Evolutionary conservation across 2,888 invertebrate species (phyloP).

Genomic region (Amphipoea oculea): DNA sequence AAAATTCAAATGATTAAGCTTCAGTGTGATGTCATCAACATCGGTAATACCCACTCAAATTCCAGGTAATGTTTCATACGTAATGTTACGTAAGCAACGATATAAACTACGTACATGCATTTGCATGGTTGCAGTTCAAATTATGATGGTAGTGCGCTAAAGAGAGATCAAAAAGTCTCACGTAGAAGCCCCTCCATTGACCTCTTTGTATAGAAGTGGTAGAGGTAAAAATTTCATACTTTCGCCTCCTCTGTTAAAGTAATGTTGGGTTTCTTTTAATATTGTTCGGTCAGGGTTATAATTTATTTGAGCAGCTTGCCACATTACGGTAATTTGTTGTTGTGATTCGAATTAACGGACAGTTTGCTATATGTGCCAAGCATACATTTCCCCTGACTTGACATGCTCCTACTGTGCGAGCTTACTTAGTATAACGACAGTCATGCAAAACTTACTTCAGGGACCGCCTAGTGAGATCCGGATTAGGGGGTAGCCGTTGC

Average conservation of each 20-base stretch:
- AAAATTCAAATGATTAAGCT: conserved; percentile 48
- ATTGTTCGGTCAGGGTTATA: background rate
- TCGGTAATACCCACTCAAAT: conserved; percentile 49
- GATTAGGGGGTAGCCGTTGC: conserved; percentile 88
- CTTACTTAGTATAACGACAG: conserved; percentile 9
- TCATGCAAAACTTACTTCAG: conserved; percentile 90
- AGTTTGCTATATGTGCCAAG: background rate
- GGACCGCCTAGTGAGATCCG: conserved; percentile 94
- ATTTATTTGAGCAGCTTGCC: background rate
- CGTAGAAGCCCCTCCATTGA: conserved; percentile 21
- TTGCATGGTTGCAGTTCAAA: conserved; percentile 35
- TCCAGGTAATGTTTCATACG: conserved; percentile 52
- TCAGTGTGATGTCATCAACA: conserved; percentile 45
- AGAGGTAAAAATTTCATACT: conserved; percentile 5
- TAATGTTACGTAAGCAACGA: conserved; percentile 43
- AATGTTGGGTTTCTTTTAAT: background rate
- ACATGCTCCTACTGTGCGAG: conserved; percentile 11
- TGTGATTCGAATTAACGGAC: background rate
- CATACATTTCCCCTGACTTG: background rate
- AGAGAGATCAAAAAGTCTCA: conserved; percentile 38
- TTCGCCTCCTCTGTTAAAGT: background rate
- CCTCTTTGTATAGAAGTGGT: conserved; percentile 16
- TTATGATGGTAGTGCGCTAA: conserved; percentile 31
- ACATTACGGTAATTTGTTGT: background rate
- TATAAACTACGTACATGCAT: conserved; percentile 18